Percentiles rank a stretch among this genome's conserved stretches.
phyloP scores from a whole-genome alignment of 2,888 invertebrate species.

The Leptopilina drosophilae region DNA sequence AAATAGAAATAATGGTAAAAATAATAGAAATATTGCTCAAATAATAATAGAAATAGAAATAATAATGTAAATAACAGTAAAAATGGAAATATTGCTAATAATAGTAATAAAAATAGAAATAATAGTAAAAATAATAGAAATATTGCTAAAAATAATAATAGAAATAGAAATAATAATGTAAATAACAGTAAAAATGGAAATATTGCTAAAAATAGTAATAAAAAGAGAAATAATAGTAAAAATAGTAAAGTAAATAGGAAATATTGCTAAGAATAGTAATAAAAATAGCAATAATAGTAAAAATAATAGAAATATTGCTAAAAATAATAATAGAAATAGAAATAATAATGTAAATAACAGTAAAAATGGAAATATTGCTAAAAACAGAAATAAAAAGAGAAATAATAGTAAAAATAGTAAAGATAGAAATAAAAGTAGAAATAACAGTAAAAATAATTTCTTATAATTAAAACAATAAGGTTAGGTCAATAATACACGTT shows the following conservation, averaged over 20 bases:
- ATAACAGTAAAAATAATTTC: too few species aligned
- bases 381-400: too few species aligned
- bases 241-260: neutral
- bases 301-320: slow-evolving; percentile 10
- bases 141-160: slow-evolving; percentile 19
- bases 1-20: slow-evolving; percentile 14
- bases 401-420: slow-evolving; percentile 12
- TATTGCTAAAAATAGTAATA: too few species aligned
- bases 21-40: slow-evolving; percentile 7
- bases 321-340: neutral
- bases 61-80: too few species aligned
- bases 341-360: too few species aligned
- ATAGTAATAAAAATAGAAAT: too few species aligned
- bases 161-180: too few species aligned
- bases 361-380: too few species aligned
- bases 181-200: too few species aligned
- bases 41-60: neutral
- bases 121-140: slow-evolving; percentile 19
- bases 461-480: neutral
- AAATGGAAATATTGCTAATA: too few species aligned
- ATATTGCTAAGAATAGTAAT: too few species aligned
- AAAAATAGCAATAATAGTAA: neutral
- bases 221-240: slow-evolving; percentile 3
- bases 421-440: too few species aligned
- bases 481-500: neutral